phyloP scores from a whole-genome alignment of 2,888 invertebrate genomes.

The Polydrusus tereticollis region DNA sequence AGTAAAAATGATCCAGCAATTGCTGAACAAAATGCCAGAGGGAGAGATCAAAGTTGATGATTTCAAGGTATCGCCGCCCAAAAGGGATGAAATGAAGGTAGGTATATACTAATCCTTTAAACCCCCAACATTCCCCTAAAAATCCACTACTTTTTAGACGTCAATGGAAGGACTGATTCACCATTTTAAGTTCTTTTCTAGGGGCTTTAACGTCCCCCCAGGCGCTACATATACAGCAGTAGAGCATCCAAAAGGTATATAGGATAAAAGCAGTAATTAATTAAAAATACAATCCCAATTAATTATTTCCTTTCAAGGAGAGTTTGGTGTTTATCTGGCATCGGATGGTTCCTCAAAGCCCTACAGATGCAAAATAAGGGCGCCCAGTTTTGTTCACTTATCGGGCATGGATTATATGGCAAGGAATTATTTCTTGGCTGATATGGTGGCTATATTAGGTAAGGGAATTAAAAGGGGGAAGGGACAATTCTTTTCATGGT shows the following conservation, averaged over 20 bases:
- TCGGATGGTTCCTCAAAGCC: constrained; percentile 87
- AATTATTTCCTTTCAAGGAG: constrained; percentile 64
- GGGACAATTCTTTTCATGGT: not conserved
- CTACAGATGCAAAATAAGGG: constrained; percentile 66
- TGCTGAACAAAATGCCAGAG: constrained; percentile 84
- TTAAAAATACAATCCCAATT: not conserved
- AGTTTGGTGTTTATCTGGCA: constrained; percentile 88
- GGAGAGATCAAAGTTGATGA: constrained; percentile 87
- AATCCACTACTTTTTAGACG: constrained; percentile 61
- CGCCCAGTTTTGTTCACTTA: constrained; percentile 73
- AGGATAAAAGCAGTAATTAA: too few species aligned
- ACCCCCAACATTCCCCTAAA: too few species aligned
- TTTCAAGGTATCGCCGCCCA: constrained; percentile 82
- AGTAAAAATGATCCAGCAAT: constrained; percentile 82
- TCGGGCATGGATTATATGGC: constrained; percentile 75
- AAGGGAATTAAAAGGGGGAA: constrained; percentile 50
- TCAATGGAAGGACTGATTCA: constrained; percentile 91
- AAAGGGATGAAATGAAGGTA: constrained; percentile 83
- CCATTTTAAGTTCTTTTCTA: constrained; percentile 88
- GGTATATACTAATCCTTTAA: too few species aligned
- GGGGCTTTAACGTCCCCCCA: constrained; percentile 87
- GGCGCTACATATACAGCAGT: constrained; percentile 84
- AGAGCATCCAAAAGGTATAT: constrained; percentile 83
- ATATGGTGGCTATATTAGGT: constrained; percentile 84
- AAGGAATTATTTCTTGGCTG: constrained; percentile 72